Conservation (phyloP, 2,888 invertebrate species). For the Xestia xanthographa region DNA sequence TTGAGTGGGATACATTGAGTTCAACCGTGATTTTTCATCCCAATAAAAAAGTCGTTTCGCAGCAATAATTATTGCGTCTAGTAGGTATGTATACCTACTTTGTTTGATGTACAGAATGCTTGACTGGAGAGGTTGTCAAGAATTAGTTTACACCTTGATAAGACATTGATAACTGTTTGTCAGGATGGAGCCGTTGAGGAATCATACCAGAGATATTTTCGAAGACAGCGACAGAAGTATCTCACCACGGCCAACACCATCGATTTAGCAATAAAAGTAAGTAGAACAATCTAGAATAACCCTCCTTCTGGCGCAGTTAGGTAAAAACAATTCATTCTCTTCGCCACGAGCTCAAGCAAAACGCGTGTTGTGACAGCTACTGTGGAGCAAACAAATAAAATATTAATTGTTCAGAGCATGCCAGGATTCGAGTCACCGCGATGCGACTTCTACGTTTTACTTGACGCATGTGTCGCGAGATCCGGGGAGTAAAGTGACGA, state of each 20-base stretch:
- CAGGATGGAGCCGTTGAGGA: constrained; percentile 93
- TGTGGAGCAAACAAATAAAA: too few relatives aligned
- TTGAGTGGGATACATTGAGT: not conserved
- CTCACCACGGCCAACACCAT: constrained; percentile 97
- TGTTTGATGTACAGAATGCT: not conserved
- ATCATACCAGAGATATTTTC: constrained; percentile 97
- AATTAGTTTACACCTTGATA: not conserved
- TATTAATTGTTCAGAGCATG: too few relatives aligned
- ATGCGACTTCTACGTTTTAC: too few relatives aligned
- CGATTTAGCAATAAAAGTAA: constrained; percentile 95
- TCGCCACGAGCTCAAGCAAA: too few relatives aligned
- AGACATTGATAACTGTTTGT: not conserved
- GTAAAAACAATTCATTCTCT: not conserved
- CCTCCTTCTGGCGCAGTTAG: too few relatives aligned
- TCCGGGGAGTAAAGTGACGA: not conserved
- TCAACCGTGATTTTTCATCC: not conserved
- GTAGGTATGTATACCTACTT: too few relatives aligned
- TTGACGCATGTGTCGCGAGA: too few relatives aligned
- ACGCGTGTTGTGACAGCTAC: too few relatives aligned
- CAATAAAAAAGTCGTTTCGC: not conserved
- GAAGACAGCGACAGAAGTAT: constrained; percentile 97
- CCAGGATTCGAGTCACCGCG: too few relatives aligned
- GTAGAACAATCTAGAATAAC: constrained; percentile 39
- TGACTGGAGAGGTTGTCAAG: not conserved
- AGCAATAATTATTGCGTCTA: too few relatives aligned